Percentiles rank a stretch among this genome's conserved stretches.
Conservation (phyloP, 2,888 invertebrate genomes). For the Odontomyia ornata region DNA sequence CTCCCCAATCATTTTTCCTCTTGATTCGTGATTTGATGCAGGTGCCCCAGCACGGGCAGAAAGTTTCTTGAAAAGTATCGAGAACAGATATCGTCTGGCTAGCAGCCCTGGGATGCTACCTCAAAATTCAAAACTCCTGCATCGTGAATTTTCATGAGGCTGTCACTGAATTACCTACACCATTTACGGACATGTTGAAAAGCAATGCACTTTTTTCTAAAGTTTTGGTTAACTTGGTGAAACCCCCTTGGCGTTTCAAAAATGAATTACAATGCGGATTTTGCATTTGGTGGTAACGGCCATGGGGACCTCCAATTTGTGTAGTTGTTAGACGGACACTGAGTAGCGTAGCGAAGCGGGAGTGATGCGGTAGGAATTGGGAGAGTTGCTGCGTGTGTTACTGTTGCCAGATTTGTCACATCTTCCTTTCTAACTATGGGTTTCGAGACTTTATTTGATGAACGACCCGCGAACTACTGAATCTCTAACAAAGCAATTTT, state of each 20-base stretch:
- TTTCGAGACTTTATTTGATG: too few relatives aligned
- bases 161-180: background rate
- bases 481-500: too few relatives aligned
- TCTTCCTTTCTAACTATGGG: too few relatives aligned
- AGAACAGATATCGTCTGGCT: too few relatives aligned
- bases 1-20: too few relatives aligned
- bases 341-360: background rate
- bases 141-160: slow-evolving; percentile 7
- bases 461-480: too few relatives aligned
- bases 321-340: background rate
- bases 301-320: background rate
- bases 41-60: too few relatives aligned
- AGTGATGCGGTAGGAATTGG: background rate
- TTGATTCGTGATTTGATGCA: too few relatives aligned
- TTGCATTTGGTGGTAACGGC: background rate
- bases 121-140: too few relatives aligned
- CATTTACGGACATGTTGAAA: slow-evolving; percentile 5
- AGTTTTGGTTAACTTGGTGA: background rate
- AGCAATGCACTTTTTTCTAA: background rate
- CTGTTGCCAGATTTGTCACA: background rate
- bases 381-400: background rate
- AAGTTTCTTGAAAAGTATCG: too few relatives aligned
- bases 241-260: slow-evolving; percentile 8
- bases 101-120: too few relatives aligned
- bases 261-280: background rate